These are phyloP conservation scores for Myotis yumanensis DNA, from an alignment of 2,113 vertebrate genomes.

Conservation along the genomic window DNA sequence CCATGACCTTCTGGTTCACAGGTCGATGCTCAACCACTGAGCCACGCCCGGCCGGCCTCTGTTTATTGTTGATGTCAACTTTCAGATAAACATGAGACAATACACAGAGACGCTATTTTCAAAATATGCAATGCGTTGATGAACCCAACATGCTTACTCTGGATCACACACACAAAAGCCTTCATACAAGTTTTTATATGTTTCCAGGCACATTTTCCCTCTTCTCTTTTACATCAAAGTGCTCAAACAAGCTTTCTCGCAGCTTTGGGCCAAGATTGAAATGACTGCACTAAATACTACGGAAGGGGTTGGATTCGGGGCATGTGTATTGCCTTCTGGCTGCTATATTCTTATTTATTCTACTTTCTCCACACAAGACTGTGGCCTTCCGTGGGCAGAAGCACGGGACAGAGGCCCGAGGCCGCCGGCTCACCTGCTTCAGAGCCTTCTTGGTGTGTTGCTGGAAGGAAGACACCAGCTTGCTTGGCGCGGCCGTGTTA, in stretches of 20 bases:
- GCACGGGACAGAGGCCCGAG: not conserved
- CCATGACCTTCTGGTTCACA: too few relatives aligned
- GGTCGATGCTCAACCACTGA: too few relatives aligned
- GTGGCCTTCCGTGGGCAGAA: not conserved
- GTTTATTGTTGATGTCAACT: not conserved
- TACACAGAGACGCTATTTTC: not conserved
- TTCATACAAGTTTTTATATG: not conserved
- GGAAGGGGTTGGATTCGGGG: not conserved
- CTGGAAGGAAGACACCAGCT: conserved; percentile 90
- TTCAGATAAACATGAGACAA: conserved; percentile 8
- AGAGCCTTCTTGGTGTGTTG: conserved; percentile 92
- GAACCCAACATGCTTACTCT: conserved; percentile 3
- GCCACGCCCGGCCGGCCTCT: too few relatives aligned
- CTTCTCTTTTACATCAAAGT: not conserved
- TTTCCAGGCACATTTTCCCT: not conserved
- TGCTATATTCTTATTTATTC: not conserved
- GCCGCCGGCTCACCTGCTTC: conserved; percentile 86
- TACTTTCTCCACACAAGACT: not conserved
- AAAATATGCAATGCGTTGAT: not conserved
- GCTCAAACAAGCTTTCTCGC: not conserved
- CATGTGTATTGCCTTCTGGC: not conserved
- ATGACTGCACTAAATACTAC: not conserved
- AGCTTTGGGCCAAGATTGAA: not conserved
- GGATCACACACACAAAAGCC: not conserved
- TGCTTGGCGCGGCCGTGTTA: conserved; percentile 87